These are phyloP conservation scores for Papilio gigon DNA, from an alignment of 2,888 invertebrate genomes.

Conservation along the genomic window DNA sequence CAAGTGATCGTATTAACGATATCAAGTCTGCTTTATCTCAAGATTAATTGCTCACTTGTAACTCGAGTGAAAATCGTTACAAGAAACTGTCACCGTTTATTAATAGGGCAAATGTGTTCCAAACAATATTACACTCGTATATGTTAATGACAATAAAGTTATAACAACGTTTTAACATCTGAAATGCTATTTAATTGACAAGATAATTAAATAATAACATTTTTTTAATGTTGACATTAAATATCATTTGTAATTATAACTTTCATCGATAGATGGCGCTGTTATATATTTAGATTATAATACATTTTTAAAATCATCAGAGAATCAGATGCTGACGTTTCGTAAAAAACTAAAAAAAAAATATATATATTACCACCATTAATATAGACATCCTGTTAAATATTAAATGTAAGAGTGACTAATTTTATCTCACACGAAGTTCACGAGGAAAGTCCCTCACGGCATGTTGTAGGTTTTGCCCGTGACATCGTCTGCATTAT, in stretches of 20 bases:
- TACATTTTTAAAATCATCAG: no score
- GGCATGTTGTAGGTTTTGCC: no score
- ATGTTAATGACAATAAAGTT: background rate
- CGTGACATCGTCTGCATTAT: no score
- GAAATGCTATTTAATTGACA: background rate
- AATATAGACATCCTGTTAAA: background rate
- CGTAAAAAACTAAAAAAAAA: no score
- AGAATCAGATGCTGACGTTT: no score
- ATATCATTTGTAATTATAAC: background rate
- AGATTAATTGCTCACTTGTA: conserved; percentile 34
- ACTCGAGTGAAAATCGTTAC: conserved; percentile 8
- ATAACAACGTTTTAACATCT: background rate
- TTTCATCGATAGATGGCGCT: conserved; percentile 4
- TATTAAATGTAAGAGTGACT: background rate
- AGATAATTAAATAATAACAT: background rate
- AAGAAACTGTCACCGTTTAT: background rate
- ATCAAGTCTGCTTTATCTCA: conserved; percentile 33
- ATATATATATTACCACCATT: background rate
- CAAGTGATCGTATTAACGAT: conserved; percentile 16
- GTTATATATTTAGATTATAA: background rate
- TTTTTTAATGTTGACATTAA: background rate
- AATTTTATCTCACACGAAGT: background rate
- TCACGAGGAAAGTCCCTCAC: background rate
- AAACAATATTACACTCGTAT: background rate
- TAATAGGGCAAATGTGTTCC: background rate